Percentiles rank a stretch among this genome's conserved stretches.
Evolutionary conservation across 2,113 vertebrate species (phyloP).

Genomic region (Sebastes schlegelii): DNA sequence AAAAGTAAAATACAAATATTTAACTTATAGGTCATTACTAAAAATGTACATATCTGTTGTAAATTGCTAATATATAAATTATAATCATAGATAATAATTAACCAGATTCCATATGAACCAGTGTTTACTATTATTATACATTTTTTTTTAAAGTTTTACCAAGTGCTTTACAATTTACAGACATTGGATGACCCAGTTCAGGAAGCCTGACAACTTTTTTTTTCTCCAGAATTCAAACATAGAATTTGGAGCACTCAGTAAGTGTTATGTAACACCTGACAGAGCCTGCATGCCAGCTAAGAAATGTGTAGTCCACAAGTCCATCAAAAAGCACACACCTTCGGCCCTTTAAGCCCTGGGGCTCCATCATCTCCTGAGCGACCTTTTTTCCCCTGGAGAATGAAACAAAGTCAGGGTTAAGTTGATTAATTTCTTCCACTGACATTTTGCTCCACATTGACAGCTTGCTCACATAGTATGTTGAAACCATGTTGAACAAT

Average conservation of each 20-base stretch:
- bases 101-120: neutral
- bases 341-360: slow-evolving; percentile 87
- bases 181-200: neutral
- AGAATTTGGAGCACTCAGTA: neutral
- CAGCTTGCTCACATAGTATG: neutral
- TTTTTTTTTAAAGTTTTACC: neutral
- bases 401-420: slow-evolving; percentile 47
- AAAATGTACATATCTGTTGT: neutral
- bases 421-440: neutral
- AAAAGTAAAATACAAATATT: neutral
- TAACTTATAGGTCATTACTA: neutral
- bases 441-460: slow-evolving; percentile 9
- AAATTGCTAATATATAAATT: neutral
- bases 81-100: neutral
- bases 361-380: slow-evolving; percentile 88
- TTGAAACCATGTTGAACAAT: neutral
- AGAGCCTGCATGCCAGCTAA: slow-evolving; percentile 5
- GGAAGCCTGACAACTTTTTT: neutral
- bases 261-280: slow-evolving; percentile 11
- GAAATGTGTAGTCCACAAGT: slow-evolving; percentile 20
- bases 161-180: neutral
- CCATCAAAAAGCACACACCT: slow-evolving; percentile 81
- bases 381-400: slow-evolving; percentile 90
- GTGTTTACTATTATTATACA: neutral
- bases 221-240: neutral